Evolutionary conservation across 2,113 vertebrate genomes (phyloP).

Genomic region (Nyctereutes procyonoides): DNA sequence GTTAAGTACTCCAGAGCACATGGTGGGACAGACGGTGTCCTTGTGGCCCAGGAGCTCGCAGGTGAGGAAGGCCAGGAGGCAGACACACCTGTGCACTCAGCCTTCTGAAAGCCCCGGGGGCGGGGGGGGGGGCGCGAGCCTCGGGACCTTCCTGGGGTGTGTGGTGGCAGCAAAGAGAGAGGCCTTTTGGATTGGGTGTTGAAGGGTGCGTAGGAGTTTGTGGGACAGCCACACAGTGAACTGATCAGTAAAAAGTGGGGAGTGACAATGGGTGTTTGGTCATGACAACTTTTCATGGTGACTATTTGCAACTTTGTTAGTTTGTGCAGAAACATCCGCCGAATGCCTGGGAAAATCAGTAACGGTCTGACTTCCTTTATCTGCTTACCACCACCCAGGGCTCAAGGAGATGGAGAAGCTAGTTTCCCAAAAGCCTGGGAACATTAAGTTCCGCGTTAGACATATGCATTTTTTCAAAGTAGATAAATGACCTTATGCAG

Average conservation of each 20-base stretch:
- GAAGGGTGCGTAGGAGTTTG: neutral
- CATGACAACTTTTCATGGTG: neutral
- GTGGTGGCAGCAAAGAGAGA: neutral
- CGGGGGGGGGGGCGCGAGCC: accelerated
- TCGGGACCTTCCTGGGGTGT: neutral
- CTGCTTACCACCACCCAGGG: neutral
- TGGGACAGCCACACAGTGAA: neutral
- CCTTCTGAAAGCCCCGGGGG: neutral
- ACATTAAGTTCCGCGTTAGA: neutral
- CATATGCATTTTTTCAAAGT: neutral
- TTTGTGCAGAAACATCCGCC: neutral
- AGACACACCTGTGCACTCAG: accelerated
- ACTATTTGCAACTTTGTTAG: no score
- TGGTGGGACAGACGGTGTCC: neutral
- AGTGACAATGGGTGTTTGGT: neutral
- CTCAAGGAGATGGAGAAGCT: neutral
- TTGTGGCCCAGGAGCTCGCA: neutral
- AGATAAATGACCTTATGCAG: neutral
- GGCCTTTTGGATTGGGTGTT: neutral
- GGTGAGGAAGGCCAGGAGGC: neutral
- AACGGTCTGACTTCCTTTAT: neutral
- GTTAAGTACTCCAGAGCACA: neutral
- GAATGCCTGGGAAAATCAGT: neutral
- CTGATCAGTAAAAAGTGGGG: neutral
- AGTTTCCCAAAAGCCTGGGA: neutral